Percentiles rank a stretch among this genome's conserved stretches.
These are phyloP conservation scores for Cinclus cinclus DNA, from an alignment of 2,113 vertebrate genomes.

Conservation along the genomic window DNA sequence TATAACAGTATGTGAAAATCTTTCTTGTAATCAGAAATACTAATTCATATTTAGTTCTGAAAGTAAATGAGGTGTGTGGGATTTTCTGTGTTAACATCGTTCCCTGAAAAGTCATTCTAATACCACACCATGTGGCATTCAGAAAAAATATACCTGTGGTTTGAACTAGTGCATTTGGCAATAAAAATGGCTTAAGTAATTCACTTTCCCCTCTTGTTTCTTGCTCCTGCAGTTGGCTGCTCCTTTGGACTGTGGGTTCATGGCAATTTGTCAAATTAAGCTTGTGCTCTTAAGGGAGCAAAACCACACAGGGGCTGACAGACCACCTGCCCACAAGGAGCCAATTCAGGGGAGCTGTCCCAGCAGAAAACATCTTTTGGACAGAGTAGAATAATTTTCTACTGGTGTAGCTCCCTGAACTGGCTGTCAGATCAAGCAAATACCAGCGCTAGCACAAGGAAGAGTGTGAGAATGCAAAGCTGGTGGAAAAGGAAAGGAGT, in stretches of 20 bases:
- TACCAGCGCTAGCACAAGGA: background rate
- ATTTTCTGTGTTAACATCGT: background rate
- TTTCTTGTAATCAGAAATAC: background rate
- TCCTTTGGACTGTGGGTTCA: background rate
- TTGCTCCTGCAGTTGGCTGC: background rate
- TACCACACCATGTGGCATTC: background rate
- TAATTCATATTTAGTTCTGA: background rate
- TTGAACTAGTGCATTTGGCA: slow-evolving; percentile 20
- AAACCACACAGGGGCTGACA: background rate
- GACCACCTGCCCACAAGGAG: background rate
- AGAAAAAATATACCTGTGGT: background rate
- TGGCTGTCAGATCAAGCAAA: background rate
- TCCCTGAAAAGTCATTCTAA: background rate
- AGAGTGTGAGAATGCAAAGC: background rate
- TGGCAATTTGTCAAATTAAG: background rate
- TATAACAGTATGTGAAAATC: background rate
- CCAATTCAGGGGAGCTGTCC: background rate
- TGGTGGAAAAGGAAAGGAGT: background rate
- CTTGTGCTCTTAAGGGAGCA: background rate
- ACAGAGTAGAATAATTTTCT: background rate
- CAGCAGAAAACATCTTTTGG: background rate
- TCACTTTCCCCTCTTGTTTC: background rate
- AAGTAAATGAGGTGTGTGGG: background rate
- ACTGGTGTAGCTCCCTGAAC: background rate
- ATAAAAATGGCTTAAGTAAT: background rate